These are phyloP conservation scores for Callochromis pleurospilus DNA, from an alignment of 2,113 vertebrate species.

Conservation along the genomic window DNA sequence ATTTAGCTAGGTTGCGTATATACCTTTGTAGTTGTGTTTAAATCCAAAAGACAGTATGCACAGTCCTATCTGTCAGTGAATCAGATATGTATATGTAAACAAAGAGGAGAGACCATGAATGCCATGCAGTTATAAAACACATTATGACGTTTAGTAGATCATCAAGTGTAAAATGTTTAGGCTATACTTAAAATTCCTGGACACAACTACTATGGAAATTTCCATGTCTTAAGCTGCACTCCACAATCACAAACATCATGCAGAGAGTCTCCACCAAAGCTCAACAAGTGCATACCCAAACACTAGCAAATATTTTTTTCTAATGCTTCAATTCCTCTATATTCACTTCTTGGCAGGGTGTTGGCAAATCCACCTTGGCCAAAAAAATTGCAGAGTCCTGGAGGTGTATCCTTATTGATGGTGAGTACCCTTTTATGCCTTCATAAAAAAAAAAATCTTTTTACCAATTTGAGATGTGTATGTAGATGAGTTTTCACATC, in stretches of 20 bases:
- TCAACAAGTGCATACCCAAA: neutral
- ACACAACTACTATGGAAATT: neutral
- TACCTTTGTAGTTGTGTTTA: neutral
- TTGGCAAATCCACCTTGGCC: constrained; percentile 88
- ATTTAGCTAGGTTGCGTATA: neutral
- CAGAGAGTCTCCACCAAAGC: neutral
- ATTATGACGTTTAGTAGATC: neutral
- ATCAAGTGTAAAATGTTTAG: neutral
- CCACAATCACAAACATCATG: neutral
- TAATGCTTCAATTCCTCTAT: neutral
- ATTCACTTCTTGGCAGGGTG: constrained; percentile 69
- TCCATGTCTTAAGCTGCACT: neutral
- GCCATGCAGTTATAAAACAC: neutral
- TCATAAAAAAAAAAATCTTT: neutral
- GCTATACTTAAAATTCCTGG: neutral
- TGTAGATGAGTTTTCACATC: neutral
- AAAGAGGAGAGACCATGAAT: neutral
- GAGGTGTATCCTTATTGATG: constrained; percentile 85
- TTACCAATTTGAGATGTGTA: rapidly evolving
- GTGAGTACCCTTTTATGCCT: constrained; percentile 52
- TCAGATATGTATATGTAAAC: neutral
- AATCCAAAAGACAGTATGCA: neutral
- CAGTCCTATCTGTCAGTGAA: neutral
- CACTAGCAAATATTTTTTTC: neutral
- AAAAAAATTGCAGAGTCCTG: constrained; percentile 77